These are phyloP conservation scores for Monopterus albus DNA, from an alignment of 2,113 vertebrate species.

Conservation along the genomic window DNA sequence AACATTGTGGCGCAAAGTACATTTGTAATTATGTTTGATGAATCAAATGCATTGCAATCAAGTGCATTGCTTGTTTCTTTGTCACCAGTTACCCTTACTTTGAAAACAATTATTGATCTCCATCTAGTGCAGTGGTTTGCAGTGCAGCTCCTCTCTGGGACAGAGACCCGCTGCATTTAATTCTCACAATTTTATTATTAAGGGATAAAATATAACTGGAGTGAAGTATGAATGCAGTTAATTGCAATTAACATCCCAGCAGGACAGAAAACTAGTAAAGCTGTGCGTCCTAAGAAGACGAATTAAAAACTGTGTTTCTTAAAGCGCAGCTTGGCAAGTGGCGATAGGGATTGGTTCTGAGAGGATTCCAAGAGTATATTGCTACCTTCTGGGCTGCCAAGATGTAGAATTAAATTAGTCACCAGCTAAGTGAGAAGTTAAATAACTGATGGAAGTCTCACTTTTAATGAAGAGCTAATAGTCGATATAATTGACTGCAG, in stretches of 20 bases:
- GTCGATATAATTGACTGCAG: conserved; percentile 69
- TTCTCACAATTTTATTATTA: conserved; percentile 36
- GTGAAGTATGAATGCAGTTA: conserved; percentile 38
- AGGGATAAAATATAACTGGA: conserved; percentile 11
- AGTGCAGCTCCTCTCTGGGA: conserved; percentile 12
- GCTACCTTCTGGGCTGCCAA: conserved; percentile 44
- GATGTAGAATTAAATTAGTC: conserved; percentile 62
- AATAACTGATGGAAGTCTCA: conserved; percentile 62
- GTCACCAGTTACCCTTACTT: conserved; percentile 55
- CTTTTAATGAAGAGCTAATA: conserved; percentile 70
- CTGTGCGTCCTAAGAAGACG: conserved; percentile 38
- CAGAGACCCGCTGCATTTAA: conserved; percentile 20
- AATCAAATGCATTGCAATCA: too few species aligned
- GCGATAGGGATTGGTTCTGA: conserved; percentile 35
- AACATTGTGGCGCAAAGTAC: conserved; percentile 29
- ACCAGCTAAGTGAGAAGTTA: conserved; percentile 50
- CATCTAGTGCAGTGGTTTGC: conserved; percentile 19
- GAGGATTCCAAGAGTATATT: conserved; percentile 27
- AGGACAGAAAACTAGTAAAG: conserved; percentile 28
- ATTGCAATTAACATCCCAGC: conserved; percentile 15
- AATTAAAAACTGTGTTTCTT: conserved; percentile 53
- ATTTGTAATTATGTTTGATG: conserved; percentile 48
- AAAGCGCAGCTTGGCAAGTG: conserved; percentile 55
- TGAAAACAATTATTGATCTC: conserved; percentile 60
- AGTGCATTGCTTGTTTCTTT: conserved; percentile 30